Base-by-base conservation (phyloP, 2,113 vertebrate species). In the Tragelaphus scriptus region DNA sequence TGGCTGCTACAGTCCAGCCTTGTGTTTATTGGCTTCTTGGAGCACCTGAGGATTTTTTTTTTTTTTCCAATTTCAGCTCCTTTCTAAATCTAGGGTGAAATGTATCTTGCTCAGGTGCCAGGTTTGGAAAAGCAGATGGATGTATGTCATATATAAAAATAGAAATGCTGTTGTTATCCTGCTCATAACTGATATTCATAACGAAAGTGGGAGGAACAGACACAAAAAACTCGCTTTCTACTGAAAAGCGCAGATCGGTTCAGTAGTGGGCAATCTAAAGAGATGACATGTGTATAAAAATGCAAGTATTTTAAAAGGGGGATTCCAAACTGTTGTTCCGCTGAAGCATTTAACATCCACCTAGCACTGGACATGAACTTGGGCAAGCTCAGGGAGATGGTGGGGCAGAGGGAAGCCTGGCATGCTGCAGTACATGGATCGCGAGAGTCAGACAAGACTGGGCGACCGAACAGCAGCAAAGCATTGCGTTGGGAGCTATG, bases 31-130 rank as follows among this genome's bases (percentile, higher is more conserved):
- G 85, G 65, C 19, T 97, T 79, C 77, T 71, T 36, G 17, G 51
- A 95, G 84, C 14, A 77, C 49, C 75, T 63, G 14, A 95, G 30
- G 30, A 92, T 30, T 19, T 65, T 77, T 94, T 81, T 92, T 63
- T 92, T 85, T 49, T 49, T 49, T 49, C 2, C 30, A 87, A 61
- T 91, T 51, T 96, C 94, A 95, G 14, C 53, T 94, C 23, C 63
- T 94, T 91, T 95, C 49, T 93, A 95, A 96, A 92, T 90, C 87
- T 90, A 56, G 87, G 25, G 81, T 88, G 90, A 94, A 87, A 56
- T 92, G 6, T 77, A 47, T 95, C 68, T 95, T 90, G 23, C 92
- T 96, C 85, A 96, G 85, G 44, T 96, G 84, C 96, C 97, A 95
- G 53, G 26, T 92, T 96, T 95, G 47, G 65, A 91, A 96, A 97